Conservation (phyloP, 2,113 vertebrate species). For the Empidonax alnorum region DNA sequence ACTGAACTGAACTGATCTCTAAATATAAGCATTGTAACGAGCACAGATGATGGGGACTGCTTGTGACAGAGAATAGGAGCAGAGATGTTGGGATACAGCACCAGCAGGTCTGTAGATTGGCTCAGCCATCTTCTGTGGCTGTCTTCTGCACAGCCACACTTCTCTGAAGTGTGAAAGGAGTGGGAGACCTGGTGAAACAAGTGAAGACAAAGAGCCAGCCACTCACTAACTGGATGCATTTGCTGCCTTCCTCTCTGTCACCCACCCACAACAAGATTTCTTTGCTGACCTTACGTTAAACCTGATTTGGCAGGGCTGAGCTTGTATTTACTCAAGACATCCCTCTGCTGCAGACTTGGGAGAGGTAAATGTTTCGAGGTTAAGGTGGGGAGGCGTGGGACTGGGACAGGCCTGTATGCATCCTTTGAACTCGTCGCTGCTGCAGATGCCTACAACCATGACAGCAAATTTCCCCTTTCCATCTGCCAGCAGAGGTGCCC, state of each 20-base stretch:
- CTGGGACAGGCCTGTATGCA: neutral
- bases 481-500: conserved; percentile 19
- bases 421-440: neutral
- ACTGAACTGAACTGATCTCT: neutral
- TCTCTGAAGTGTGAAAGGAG: neutral
- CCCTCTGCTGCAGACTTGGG: neutral
- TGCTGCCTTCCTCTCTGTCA: neutral
- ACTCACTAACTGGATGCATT: neutral
- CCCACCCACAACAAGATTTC: neutral
- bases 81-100: neutral
- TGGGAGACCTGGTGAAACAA: neutral
- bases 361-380: neutral
- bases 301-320: neutral
- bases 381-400: neutral
- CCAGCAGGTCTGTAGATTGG: neutral
- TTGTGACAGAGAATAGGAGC: neutral
- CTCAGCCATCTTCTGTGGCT: neutral
- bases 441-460: neutral
- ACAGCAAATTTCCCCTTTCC: conserved; percentile 37
- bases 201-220: neutral
- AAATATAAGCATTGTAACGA: neutral
- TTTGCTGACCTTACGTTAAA: neutral
- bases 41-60: neutral
- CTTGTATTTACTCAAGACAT: neutral
- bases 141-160: neutral